Evolutionary conservation across 2,888 invertebrate genomes (phyloP).

Genomic region (Temnothorax unifasciatus): DNA sequence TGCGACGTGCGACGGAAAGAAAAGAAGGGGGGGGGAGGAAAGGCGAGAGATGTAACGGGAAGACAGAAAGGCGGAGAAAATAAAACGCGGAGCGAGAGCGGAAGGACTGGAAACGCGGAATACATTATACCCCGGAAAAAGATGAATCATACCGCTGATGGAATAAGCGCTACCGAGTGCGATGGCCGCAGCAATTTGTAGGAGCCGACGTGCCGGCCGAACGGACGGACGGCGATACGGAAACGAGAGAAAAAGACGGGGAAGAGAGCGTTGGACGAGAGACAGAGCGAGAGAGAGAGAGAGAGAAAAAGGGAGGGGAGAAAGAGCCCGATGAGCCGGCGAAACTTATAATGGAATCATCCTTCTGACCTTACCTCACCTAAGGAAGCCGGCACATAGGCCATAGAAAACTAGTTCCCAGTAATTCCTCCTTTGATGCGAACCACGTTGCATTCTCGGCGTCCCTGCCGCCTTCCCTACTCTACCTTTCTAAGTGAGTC

Average conservation of each 20-base stretch:
- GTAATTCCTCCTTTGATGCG: slow-evolving; percentile 75
- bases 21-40: not conserved
- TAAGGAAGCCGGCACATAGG: slow-evolving; percentile 70
- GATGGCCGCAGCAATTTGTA: slow-evolving; percentile 65
- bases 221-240: slow-evolving; percentile 36
- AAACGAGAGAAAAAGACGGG: slow-evolving; percentile 38
- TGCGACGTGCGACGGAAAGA: not conserved
- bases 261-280: slow-evolving; percentile 35
- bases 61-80: not conserved
- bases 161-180: slow-evolving; percentile 64
- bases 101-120: slow-evolving; percentile 57
- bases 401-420: slow-evolving; percentile 76
- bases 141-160: slow-evolving; percentile 69
- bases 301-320: slow-evolving; percentile 1
- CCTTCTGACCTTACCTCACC: slow-evolving; percentile 75
- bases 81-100: slow-evolving; percentile 38
- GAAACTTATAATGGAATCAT: slow-evolving; percentile 82
- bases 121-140: slow-evolving; percentile 58
- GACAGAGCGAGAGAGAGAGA: not conserved
- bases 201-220: slow-evolving; percentile 58
- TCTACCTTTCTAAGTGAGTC: slow-evolving; percentile 7
- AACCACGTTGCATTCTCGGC: slow-evolving; percentile 39
- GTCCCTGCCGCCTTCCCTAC: not conserved
- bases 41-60: slow-evolving; percentile 9
- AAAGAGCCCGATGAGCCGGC: slow-evolving; percentile 64